Evolutionary conservation across 2,888 invertebrate species (phyloP).

Genomic region (Salpingus planirostris): DNA sequence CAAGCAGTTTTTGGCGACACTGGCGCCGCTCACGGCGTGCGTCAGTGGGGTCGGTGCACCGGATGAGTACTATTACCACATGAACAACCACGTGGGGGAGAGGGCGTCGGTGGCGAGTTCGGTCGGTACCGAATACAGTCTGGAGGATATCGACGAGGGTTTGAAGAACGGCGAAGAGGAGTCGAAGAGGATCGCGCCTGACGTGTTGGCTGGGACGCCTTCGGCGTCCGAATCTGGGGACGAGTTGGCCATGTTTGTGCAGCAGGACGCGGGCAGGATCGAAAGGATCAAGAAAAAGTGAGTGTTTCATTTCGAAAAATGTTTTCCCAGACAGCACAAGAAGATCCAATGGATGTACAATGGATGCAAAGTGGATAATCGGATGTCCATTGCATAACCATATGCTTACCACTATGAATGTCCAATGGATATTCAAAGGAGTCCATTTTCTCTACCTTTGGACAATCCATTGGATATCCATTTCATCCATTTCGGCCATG

Average conservation of each 20-base stretch:
- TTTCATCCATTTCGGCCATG: too few relatives aligned
- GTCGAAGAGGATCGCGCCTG: conserved; percentile 57
- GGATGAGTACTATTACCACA: conserved; percentile 53
- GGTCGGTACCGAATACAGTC: conserved; percentile 58
- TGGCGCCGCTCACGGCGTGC: conserved; percentile 71
- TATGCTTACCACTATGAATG: too few relatives aligned
- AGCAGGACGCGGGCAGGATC: conserved; percentile 73
- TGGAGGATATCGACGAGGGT: conserved; percentile 55
- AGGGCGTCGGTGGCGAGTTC: conserved; percentile 54
- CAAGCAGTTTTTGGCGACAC: conserved; percentile 68
- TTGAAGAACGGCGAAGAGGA: conserved; percentile 45
- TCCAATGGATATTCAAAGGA: too few relatives aligned
- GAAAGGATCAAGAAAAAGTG: conserved; percentile 70
- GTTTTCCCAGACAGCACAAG: background rate
- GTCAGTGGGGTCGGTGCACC: conserved; percentile 48
- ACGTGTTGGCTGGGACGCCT: conserved; percentile 71
- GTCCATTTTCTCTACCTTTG: too few relatives aligned
- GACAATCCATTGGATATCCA: too few relatives aligned
- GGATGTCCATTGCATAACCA: too few relatives aligned
- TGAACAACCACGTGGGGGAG: conserved; percentile 45
- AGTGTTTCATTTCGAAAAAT: conserved; percentile 13
- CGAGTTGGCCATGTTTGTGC: conserved; percentile 74
- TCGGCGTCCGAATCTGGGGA: conserved; percentile 49
- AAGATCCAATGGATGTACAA: too few relatives aligned
- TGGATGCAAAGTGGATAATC: too few relatives aligned